A percentile compares a stretch with the other conserved stretches of the same genome.
phyloP scores from a whole-genome alignment of 1,140 invertebrate species.

The Archivesica marissinica region DNA sequence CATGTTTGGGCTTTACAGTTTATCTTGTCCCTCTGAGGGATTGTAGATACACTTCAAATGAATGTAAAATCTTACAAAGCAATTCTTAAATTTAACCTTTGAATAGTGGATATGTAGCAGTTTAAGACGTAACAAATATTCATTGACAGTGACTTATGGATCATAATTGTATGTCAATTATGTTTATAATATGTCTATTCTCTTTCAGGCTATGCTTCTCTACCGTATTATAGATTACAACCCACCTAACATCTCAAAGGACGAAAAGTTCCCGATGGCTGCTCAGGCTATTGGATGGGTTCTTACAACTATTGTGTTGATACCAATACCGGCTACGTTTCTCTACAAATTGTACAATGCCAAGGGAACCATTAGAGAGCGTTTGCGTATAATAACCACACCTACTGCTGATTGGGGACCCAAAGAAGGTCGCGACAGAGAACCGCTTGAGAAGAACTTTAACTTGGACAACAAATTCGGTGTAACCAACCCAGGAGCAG shows the following conservation, averaged over 20 bases:
- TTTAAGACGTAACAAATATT: neutral
- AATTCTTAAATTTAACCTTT: neutral
- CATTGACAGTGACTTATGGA: neutral
- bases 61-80: too few species aligned
- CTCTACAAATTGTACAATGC: constrained; percentile 56
- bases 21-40: too few species aligned
- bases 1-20: too few species aligned
- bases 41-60: too few species aligned
- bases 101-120: neutral
- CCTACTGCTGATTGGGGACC: constrained; percentile 62
- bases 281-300: constrained; percentile 95
- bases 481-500: constrained; percentile 52
- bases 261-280: constrained; percentile 85
- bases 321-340: constrained; percentile 88
- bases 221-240: constrained; percentile 72
- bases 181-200: neutral
- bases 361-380: neutral
- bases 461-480: constrained; percentile 46
- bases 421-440: constrained; percentile 39
- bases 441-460: constrained; percentile 11
- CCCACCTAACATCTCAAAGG: constrained; percentile 63
- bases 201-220: constrained; percentile 67
- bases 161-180: neutral
- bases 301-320: constrained; percentile 94
- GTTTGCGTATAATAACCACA: constrained; percentile 50